These are phyloP conservation scores for Tamandua tetradactyla DNA, from an alignment of 2,797 vertebrate species.

Conservation along the genomic window DNA sequence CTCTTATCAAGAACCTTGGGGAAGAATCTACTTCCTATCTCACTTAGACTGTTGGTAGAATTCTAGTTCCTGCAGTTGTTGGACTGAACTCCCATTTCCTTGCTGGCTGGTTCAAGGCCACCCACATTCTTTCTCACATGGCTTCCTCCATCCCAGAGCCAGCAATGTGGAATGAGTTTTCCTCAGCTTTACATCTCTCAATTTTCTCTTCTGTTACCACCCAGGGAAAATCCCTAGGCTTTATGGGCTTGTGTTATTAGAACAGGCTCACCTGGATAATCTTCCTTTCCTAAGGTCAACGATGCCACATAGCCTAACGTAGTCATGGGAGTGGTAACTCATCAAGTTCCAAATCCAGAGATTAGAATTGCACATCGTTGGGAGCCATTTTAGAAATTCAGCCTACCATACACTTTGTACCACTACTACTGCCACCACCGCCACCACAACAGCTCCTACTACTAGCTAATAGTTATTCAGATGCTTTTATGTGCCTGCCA, in stretches of 20 bases:
- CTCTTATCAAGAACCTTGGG: neutral
- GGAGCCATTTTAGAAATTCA: slow-evolving; percentile 12
- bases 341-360: neutral
- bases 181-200: neutral
- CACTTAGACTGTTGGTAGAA: neutral
- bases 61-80: neutral
- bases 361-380: neutral
- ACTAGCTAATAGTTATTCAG: neutral
- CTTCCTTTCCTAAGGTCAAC: neutral
- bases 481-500: neutral
- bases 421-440: neutral
- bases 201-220: neutral
- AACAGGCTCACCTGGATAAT: neutral
- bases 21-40: neutral
- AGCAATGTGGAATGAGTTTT: neutral
- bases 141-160: neutral
- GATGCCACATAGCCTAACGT: neutral
- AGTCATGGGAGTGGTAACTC: neutral
- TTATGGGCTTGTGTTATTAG: neutral
- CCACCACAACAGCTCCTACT: neutral
- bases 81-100: neutral
- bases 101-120: neutral
- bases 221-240: neutral
- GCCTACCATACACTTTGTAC: neutral
- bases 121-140: neutral